phyloP scores from a whole-genome alignment of 2,113 vertebrate species.

The Rhinichthys klamathensis region DNA sequence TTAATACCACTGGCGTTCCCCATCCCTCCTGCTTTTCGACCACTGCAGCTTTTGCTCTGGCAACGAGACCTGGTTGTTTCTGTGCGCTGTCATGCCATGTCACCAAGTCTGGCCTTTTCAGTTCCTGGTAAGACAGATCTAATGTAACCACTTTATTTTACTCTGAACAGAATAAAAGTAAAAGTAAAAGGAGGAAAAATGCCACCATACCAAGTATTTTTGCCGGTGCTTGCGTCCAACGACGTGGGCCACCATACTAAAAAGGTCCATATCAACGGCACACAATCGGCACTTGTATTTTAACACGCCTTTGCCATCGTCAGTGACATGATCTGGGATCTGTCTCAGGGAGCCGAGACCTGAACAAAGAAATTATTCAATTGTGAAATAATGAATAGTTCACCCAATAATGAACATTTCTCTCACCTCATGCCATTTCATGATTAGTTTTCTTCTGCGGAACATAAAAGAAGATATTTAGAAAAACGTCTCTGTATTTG shows the following conservation, averaged over 20 bases:
- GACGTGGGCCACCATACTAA: slow-evolving; percentile 71
- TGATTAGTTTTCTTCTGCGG: not conserved
- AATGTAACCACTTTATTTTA: not conserved
- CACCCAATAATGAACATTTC: not conserved
- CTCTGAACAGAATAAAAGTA: not conserved
- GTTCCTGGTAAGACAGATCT: slow-evolving; percentile 61
- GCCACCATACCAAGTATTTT: slow-evolving; percentile 74
- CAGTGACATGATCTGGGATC: slow-evolving; percentile 24
- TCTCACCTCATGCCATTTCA: not conserved
- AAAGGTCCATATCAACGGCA: slow-evolving; percentile 55
- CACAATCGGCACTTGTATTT: slow-evolving; percentile 72
- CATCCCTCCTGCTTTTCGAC: slow-evolving; percentile 76
- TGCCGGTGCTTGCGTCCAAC: slow-evolving; percentile 78
- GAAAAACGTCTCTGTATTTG: not conserved
- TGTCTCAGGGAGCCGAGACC: slow-evolving; percentile 71
- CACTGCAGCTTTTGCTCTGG: slow-evolving; percentile 73
- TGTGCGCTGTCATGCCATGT: slow-evolving; percentile 66
- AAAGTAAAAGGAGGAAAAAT: not conserved
- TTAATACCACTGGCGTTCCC: slow-evolving; percentile 68
- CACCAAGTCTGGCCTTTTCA: slow-evolving; percentile 73
- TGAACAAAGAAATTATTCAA: slow-evolving; percentile 44
- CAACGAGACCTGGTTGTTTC: slow-evolving; percentile 66
- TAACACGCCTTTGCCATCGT: slow-evolving; percentile 55
- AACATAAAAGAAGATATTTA: not conserved
- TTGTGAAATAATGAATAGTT: not conserved